These are phyloP conservation scores for Macropis europaea DNA, from an alignment of 2,888 invertebrate genomes.

Conservation along the genomic window DNA sequence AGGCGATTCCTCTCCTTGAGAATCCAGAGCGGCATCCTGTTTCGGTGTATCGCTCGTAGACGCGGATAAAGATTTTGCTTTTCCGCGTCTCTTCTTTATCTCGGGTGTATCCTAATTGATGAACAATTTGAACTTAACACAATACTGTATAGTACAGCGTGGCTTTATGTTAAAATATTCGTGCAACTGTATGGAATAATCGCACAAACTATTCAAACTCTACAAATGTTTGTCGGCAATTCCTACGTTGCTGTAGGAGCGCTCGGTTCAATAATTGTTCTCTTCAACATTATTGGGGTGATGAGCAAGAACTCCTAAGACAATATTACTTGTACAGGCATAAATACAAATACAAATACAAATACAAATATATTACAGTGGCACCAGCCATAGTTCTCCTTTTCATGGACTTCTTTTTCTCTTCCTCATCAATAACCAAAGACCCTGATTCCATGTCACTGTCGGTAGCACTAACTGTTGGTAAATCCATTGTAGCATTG, in stretches of 20 bases:
- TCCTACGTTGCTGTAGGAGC: slow-evolving; percentile 76
- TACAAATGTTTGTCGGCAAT: slow-evolving; percentile 80
- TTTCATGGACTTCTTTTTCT: slow-evolving; percentile 75
- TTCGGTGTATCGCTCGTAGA: slow-evolving; percentile 65
- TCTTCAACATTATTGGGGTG: slow-evolving; percentile 34
- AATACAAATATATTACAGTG: slow-evolving; percentile 63
- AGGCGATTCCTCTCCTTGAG: slow-evolving; percentile 81
- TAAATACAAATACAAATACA: slow-evolving; percentile 2
- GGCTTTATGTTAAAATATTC: background rate
- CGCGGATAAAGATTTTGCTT: slow-evolving; percentile 64
- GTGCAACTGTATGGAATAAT: slow-evolving; percentile 80
- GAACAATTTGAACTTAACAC: background rate
- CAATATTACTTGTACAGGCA: background rate
- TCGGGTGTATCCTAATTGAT: slow-evolving; percentile 64
- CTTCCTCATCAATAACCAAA: slow-evolving; percentile 76
- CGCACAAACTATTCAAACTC: slow-evolving; percentile 80
- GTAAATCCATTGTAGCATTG: slow-evolving; percentile 41
- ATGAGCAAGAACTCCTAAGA: slow-evolving; percentile 24
- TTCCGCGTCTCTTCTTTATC: slow-evolving; percentile 66
- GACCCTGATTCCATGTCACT: slow-evolving; percentile 75
- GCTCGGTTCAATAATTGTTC: slow-evolving; percentile 48
- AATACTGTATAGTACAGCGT: background rate
- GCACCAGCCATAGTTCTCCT: slow-evolving; percentile 67
- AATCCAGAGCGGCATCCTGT: slow-evolving; percentile 68
- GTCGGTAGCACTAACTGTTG: slow-evolving; percentile 59